Evolutionary conservation across 2,888 invertebrate species (phyloP), one percentile per base, ranked within the genome.

Genomic region (Netelia melanura): DNA sequence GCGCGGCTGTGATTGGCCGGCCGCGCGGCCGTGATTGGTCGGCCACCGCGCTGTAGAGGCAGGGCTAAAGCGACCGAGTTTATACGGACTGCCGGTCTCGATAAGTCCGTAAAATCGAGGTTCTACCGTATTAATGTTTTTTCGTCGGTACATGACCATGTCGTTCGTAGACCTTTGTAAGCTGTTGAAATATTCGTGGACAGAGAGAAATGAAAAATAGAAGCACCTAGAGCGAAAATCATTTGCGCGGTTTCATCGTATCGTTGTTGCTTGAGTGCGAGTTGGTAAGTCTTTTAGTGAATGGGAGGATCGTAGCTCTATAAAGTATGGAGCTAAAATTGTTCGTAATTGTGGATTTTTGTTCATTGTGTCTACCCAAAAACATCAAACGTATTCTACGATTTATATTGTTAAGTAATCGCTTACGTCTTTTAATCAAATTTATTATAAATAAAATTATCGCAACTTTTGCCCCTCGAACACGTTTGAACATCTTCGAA

Each of bases 81-180:
- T 25, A 25, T 25, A 5, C 30, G 30, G 30, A 30, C 30, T 30
- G 30, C 30, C 30, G 30, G 30, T 5, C 30, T 5, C 30, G 30
- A 30, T 30, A 30, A 30, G 30, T 30, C 30, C 30, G 30, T 30
- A 30, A 30, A 30, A 30, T 30, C 30, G 5, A 30, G 30, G 30
- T 30, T 30, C 30, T 30, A 30, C 11, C 8, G 43, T 58, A 56
- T 71, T 30, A n/a, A 21, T 43, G 2, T 23, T 72, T 72, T 23
- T 9, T 17, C 58, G 58, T 14, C 11, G 21, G 6, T 21, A 61
- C 11, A 30, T 48, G 75, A 81, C 84, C 75, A 70, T 70, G 71
- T 74, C 72, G 84, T 79, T 79, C 70, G 21, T 71, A 21, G 84
- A 79, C 81, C 83, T 79, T 79, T 81, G n/a, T 62, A 62, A 52